Percentiles rank a stretch among this genome's conserved stretches.
Evolutionary conservation across 2,888 invertebrate species (phyloP).

Genomic region (Trachelus iudaicus): DNA sequence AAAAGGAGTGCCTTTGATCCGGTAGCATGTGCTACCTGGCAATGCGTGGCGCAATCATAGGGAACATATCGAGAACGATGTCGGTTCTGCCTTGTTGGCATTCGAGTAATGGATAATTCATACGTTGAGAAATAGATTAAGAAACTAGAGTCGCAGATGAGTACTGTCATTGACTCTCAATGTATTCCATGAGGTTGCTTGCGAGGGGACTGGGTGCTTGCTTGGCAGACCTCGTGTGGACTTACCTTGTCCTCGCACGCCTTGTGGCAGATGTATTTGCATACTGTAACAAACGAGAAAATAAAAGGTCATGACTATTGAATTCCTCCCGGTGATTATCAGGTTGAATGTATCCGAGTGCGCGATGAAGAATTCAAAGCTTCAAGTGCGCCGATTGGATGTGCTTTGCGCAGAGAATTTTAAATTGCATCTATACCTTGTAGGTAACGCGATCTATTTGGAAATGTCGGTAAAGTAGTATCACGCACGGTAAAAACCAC

Average conservation of each 20-base stretch:
- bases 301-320: conserved; percentile 13
- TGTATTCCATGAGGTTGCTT: background rate
- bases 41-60: conserved; percentile 5
- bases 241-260: conserved; percentile 83
- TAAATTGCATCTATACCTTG: background rate
- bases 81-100: background rate
- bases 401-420: background rate
- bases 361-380: background rate
- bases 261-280: conserved; percentile 85
- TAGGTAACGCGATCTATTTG: background rate
- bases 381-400: background rate
- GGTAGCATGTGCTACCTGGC: conserved; percentile 10
- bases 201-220: background rate
- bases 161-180: background rate
- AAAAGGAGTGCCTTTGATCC: conserved; percentile 18
- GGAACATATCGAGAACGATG: background rate
- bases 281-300: conserved; percentile 74
- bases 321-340: background rate
- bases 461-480: background rate
- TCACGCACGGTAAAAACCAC: background rate
- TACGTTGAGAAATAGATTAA: background rate
- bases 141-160: background rate
- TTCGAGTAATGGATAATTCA: background rate
- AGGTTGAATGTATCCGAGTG: background rate
- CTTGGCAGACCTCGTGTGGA: background rate